These are phyloP conservation scores for Auanema freiburgensis DNA, from an alignment of 2,888 invertebrate genomes.

Conservation along the genomic window DNA sequence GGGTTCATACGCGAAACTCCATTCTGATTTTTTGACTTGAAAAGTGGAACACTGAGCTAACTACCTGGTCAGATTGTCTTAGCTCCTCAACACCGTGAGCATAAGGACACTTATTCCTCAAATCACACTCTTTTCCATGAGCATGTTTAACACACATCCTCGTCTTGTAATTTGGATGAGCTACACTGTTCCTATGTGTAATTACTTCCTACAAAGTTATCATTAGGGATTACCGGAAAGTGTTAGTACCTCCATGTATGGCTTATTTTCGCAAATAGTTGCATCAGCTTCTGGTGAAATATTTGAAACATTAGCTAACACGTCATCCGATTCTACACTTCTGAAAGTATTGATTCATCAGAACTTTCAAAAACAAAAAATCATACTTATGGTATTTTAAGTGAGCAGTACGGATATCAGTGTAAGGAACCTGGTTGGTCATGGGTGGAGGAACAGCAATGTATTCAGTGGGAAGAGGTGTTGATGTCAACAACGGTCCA, in stretches of 20 bases:
- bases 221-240: no score
- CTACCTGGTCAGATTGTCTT: conserved; percentile 25
- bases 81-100: conserved; percentile 43
- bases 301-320: background rate
- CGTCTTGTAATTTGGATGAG: conserved; percentile 37
- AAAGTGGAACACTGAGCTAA: no score
- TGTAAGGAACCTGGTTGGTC: conserved; percentile 1
- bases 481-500: conserved; percentile 2
- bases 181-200: no score
- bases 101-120: conserved; percentile 40
- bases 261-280: background rate
- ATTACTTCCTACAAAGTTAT: no score
- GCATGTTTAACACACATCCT: conserved; percentile 39
- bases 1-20: conserved; percentile 27
- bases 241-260: no score
- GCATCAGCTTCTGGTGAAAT: background rate
- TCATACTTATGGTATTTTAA: background rate
- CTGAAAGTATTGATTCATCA: no score
- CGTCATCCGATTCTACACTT: background rate
- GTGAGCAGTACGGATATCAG: background rate
- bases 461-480: conserved; percentile 2
- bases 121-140: conserved; percentile 31
- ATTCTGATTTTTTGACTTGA: background rate
- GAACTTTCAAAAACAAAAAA: background rate
- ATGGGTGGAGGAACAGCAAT: background rate